These are phyloP conservation scores for Siderastrea siderea DNA, from an alignment of 92 coral and sea anemone species.

Conservation along the genomic window DNA sequence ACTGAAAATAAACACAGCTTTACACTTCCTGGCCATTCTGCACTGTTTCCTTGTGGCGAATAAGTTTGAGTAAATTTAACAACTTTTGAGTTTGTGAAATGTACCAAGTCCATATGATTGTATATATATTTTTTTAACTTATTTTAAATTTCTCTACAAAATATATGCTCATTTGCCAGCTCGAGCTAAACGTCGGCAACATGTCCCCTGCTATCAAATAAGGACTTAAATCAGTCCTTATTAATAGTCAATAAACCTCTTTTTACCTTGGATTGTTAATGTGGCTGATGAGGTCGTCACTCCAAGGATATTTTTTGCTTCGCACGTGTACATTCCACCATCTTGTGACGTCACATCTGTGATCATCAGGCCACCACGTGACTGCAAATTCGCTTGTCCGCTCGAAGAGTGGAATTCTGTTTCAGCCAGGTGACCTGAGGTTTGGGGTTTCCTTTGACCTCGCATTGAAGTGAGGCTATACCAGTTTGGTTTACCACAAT, in stretches of 20 bases:
- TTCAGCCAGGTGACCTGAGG: slow-evolving; percentile 78
- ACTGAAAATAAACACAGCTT: no score
- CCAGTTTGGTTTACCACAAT: slow-evolving; percentile 53
- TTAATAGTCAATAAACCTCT: neutral
- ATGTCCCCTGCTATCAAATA: no score
- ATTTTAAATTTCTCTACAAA: no score
- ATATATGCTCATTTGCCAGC: no score
- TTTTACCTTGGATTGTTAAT: slow-evolving; percentile 62
- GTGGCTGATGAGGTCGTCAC: slow-evolving; percentile 32
- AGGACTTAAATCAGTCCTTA: neutral
- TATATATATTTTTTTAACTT: no score
- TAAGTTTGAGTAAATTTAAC: no score
- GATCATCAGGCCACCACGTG: slow-evolving; percentile 56
- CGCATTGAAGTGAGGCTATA: slow-evolving; percentile 58
- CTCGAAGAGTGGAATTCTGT: slow-evolving; percentile 26
- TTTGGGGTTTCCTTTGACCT: slow-evolving; percentile 71
- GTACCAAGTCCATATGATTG: no score
- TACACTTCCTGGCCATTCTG: no score
- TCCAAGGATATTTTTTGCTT: slow-evolving; percentile 61
- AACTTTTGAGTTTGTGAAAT: no score
- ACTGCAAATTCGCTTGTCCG: slow-evolving; percentile 27
- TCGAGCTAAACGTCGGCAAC: no score
- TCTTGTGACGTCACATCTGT: slow-evolving; percentile 43
- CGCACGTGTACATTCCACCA: slow-evolving; percentile 62
- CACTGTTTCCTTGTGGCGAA: no score